Percentiles rank a stretch among this genome's conserved stretches.
Conservation (phyloP, 2,113 vertebrate species). For the Ammodytes marinus region DNA sequence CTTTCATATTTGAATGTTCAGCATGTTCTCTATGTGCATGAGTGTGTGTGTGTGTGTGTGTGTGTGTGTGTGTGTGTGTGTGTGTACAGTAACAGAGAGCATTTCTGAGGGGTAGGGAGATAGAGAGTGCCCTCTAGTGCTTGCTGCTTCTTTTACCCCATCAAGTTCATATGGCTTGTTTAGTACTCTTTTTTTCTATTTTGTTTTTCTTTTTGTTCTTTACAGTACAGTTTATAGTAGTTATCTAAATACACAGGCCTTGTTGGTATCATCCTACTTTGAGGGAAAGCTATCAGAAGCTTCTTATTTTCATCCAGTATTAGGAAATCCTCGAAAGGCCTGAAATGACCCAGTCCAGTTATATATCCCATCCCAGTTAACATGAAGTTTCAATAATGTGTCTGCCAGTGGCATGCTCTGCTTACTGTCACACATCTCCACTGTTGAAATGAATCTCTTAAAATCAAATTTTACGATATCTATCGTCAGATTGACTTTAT, state of each 20-base stretch:
- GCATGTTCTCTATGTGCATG: slow-evolving; percentile 59
- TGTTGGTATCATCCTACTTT: not conserved
- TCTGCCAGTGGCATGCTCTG: not conserved
- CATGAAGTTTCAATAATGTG: slow-evolving; percentile 22
- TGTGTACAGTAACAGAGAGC: not conserved
- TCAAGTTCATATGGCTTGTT: not conserved
- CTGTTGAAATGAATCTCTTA: not conserved
- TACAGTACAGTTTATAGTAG: not conserved
- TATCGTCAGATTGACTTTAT: not conserved
- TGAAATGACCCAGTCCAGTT: not conserved
- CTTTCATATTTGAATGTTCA: slow-evolving; percentile 79
- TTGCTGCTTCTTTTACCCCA: slow-evolving; percentile 58
- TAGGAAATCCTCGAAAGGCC: not conserved
- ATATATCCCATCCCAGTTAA: slow-evolving; percentile 9
- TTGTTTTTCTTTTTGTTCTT: not conserved
- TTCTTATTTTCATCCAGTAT: not conserved
- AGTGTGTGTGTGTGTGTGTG: slow-evolving; percentile 19
- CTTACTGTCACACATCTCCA: not conserved
- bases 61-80: slow-evolving; percentile 27
- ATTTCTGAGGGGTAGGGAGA: slow-evolving; percentile 64
- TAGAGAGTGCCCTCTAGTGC: slow-evolving; percentile 82
- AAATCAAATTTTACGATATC: not conserved
- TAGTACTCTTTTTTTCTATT: not conserved
- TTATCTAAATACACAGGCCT: not conserved
- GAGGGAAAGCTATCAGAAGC: slow-evolving; percentile 15